Conservation (phyloP, 1,140 invertebrate species). For the Nasonia giraulti region DNA sequence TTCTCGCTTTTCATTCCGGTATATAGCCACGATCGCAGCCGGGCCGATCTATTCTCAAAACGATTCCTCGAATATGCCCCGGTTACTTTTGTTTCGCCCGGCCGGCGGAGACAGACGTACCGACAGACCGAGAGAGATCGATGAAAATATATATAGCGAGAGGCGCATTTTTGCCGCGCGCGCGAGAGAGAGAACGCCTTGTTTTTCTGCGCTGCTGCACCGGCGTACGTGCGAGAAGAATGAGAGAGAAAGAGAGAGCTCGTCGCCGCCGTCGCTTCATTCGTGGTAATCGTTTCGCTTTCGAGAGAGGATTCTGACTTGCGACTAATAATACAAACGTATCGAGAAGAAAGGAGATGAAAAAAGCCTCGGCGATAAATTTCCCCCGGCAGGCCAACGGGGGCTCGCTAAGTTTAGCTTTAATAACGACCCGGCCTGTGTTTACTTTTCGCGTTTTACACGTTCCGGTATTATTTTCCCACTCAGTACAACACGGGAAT, state of each 20-base stretch:
- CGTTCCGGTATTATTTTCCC: not conserved
- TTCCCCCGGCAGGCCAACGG: not conserved
- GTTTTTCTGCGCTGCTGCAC: not conserved
- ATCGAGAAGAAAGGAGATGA: not conserved
- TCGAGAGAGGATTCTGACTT: constrained; percentile 1
- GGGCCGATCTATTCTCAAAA: constrained; percentile 25
- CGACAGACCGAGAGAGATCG: not conserved
- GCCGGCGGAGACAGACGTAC: not conserved
- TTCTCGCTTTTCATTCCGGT: not conserved
- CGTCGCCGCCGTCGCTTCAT: not conserved
- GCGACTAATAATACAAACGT: constrained; percentile 1
- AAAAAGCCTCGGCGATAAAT: constrained; percentile 7
- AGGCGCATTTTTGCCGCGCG: not conserved
- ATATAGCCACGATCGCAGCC: not conserved
- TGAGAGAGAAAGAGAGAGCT: not conserved
- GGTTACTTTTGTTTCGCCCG: not conserved
- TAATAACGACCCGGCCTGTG: not conserved
- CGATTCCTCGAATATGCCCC: constrained; percentile 11
- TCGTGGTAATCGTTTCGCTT: not conserved
- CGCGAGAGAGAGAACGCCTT: not conserved
- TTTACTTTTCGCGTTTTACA: constrained; percentile 16
- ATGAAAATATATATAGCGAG: constrained; percentile 19
- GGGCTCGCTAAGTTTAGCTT: constrained; percentile 41
- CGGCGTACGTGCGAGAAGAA: not conserved
- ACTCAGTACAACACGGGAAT: not conserved